Base-by-base conservation (phyloP, 2,113 vertebrate species). In the Lycocorax pyrrhopterus region DNA sequence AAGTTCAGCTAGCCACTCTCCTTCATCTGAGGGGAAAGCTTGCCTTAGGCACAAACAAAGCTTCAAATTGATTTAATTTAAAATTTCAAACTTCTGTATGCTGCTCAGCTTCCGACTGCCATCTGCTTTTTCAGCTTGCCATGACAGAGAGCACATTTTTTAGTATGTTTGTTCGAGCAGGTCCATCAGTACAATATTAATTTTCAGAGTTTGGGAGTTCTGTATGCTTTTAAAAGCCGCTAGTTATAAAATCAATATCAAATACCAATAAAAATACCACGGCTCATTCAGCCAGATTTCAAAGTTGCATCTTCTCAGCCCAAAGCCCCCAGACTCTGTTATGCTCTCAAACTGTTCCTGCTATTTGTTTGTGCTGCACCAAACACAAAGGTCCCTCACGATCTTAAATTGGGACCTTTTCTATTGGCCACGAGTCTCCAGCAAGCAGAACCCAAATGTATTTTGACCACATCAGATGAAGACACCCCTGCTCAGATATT, bases 31-130 rank as follows among this genome's bases (percentile, higher is more conserved):
- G 92, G 94, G 96, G 93, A 97, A 98, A 97, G 97, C 94, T 96
- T 97, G 98, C 97, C 98, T 96, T 95, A 98, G 97, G 98, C 98
- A 97, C 92, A 95, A 97, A 97, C 96, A 97, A 94, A 97, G 95
- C 97, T 98, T 97, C 97, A 98, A 96, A 98, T 83, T 97, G 98
- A 98, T 98, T 98, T 98, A 97, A 98, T 98, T 97, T 98, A 96
- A 98, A 97, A 98, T 98, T 98, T 98, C 97, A 97, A 98, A 98
- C 96, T 97, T 97, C 97, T 60, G 96, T 96, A 97, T 97, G 95
- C 96, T 97, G 97, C 96, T 98, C 96, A 97, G 97, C 97, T 98
- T 98, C 97, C 23, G 80, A 97, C 97, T 97, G 97, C 98, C 98
- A 98, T 98, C 98, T 98, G 98, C 97, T 98, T 98, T 98, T 97